These are phyloP conservation scores for Campoplex nolae DNA, from an alignment of 2,888 invertebrate genomes.

Conservation along the genomic window DNA sequence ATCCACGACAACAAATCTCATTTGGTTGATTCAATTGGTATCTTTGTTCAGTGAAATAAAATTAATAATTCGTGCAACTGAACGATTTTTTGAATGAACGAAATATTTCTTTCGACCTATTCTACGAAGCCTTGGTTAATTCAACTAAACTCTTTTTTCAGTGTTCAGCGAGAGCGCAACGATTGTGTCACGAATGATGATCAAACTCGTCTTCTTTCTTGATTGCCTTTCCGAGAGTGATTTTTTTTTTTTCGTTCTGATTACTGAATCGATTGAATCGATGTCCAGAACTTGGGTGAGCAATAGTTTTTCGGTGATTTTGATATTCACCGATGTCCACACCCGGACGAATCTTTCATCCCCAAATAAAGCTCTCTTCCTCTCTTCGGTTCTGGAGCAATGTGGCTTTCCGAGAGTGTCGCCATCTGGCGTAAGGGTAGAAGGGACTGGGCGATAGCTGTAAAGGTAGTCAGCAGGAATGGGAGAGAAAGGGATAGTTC, in stretches of 20 bases:
- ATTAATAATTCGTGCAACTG: no score
- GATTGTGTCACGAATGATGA: neutral
- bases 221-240: no score
- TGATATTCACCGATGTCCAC: conserved; percentile 46
- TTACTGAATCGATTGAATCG: neutral
- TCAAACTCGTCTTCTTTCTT: neutral
- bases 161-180: no score
- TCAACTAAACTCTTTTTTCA: no score
- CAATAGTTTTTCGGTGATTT: conserved; percentile 17
- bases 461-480: conserved; percentile 38
- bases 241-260: neutral
- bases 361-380: conserved; percentile 40
- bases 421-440: conserved; percentile 72
- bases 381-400: conserved; percentile 26
- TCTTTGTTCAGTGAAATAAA: no score
- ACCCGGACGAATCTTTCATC: conserved; percentile 49
- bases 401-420: conserved; percentile 68
- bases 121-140: no score
- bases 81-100: no score
- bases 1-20: no score
- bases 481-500: conserved; percentile 52
- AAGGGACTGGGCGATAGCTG: conserved; percentile 66
- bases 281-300: neutral
- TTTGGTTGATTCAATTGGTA: no score
- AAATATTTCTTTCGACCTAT: no score